Evolutionary conservation across 2,797 vertebrate genomes (phyloP).

Genomic region (Aulostomus chinensis): DNA sequence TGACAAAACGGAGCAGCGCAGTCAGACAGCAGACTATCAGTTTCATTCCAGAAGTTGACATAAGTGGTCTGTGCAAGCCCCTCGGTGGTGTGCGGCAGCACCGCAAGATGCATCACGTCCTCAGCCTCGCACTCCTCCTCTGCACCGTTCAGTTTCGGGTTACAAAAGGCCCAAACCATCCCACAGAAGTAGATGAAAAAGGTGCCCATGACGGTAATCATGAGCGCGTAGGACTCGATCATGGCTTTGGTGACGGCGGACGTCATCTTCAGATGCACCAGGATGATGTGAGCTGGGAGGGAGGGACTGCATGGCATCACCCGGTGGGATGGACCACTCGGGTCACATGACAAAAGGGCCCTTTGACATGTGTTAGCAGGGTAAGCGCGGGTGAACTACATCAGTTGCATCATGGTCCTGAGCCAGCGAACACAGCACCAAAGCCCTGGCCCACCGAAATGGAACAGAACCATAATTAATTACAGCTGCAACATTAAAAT

Average conservation of each 20-base stretch:
- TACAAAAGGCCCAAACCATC: conserved; percentile 86
- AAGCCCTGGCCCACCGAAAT: too few species aligned
- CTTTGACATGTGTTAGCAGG: too few species aligned
- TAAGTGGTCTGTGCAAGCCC: conserved; percentile 55
- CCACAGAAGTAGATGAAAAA: conserved; percentile 85
- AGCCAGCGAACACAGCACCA: too few species aligned
- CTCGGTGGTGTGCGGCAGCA: conserved; percentile 27
- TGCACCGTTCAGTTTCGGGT: conserved; percentile 77
- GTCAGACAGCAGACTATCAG: conserved; percentile 56
- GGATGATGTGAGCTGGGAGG: too few species aligned
- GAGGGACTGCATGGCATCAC: not conserved
- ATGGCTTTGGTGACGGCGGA: conserved; percentile 79
- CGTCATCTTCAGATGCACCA: conserved; percentile 59
- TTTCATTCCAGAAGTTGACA: conserved; percentile 64
- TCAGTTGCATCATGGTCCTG: too few species aligned
- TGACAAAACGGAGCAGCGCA: conserved; percentile 35
- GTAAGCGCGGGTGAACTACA: too few species aligned
- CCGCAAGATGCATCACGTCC: conserved; percentile 13
- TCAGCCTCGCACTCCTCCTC: conserved; percentile 29
- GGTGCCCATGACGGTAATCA: conserved; percentile 81
- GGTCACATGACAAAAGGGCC: too few species aligned
- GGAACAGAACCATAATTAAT: too few species aligned
- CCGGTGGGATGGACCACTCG: conserved; percentile 8
- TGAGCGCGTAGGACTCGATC: conserved; percentile 83
- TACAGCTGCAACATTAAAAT: too few species aligned